A percentile compares a stretch with the other conserved stretches of the same genome.
These are phyloP conservation scores for Thamnophis sirtalis DNA, from an alignment of 2,113 vertebrate species.

Conservation along the genomic window DNA sequence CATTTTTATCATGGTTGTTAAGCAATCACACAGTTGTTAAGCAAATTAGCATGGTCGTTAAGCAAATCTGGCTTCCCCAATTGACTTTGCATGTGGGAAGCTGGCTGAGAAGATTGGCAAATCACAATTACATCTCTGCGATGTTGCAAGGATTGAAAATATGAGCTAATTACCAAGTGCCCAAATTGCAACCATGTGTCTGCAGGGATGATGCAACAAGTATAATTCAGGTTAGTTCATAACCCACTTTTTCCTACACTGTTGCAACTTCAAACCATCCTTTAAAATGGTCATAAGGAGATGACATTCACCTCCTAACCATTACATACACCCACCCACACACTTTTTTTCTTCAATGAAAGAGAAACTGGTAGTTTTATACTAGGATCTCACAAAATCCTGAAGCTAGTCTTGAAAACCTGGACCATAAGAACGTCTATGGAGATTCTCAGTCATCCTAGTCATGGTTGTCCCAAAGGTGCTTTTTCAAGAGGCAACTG, in stretches of 20 bases:
- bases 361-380: neutral
- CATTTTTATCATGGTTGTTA: neutral
- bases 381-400: neutral
- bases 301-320: neutral
- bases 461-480: too few relatives aligned
- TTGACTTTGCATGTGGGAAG: neutral
- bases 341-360: neutral
- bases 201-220: neutral
- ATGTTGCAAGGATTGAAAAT: neutral
- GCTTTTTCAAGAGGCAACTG: too few relatives aligned
- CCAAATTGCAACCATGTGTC: neutral
- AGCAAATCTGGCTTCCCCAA: neutral
- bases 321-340: neutral
- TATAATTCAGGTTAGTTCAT: neutral
- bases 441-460: too few relatives aligned
- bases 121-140: neutral
- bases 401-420: neutral
- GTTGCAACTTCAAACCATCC: neutral
- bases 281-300: neutral
- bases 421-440: neutral
- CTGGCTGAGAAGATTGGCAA: neutral
- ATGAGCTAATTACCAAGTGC: neutral
- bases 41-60: neutral
- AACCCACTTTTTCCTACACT: neutral
- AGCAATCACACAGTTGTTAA: neutral